Evolutionary conservation across 2,797 vertebrate species (phyloP).

Genomic region (Spondyliosoma cantharus): DNA sequence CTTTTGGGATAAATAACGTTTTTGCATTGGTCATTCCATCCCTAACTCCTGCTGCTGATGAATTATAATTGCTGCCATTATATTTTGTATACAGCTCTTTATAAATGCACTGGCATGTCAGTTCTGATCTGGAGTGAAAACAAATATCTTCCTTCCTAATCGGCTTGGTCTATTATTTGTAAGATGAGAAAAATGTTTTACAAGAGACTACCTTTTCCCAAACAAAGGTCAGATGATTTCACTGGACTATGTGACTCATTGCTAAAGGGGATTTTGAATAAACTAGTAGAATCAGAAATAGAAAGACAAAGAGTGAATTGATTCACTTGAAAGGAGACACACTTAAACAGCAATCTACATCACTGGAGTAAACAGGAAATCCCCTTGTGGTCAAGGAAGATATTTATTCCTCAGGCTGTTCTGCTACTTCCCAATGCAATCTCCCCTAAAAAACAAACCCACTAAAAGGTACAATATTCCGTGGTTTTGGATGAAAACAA

Average conservation of each 20-base stretch:
- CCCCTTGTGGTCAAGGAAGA: not conserved
- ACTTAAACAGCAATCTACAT: not conserved
- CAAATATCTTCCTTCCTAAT: not conserved
- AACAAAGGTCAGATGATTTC: constrained; percentile 1
- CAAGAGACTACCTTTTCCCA: not conserved
- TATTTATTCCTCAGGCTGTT: not conserved
- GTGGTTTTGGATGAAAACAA: not conserved
- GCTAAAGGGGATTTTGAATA: not conserved
- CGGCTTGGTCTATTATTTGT: not conserved
- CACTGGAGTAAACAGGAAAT: not conserved
- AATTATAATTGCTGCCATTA: constrained; percentile 4
- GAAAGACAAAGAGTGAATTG: not conserved
- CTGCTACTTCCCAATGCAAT: not conserved
- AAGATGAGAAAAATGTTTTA: not conserved
- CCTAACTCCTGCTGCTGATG: not conserved
- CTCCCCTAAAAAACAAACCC: not conserved
- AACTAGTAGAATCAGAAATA: not conserved
- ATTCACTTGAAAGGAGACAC: not conserved
- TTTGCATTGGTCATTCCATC: not conserved
- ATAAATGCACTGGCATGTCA: constrained; percentile 9
- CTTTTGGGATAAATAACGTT: not conserved
- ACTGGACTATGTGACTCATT: not conserved
- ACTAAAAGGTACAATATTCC: not conserved
- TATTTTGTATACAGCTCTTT: not conserved
- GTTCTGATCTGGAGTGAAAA: constrained; percentile 2